phyloP scores from a whole-genome alignment of 2,113 vertebrate species.

The Atrichornis clamosus region DNA sequence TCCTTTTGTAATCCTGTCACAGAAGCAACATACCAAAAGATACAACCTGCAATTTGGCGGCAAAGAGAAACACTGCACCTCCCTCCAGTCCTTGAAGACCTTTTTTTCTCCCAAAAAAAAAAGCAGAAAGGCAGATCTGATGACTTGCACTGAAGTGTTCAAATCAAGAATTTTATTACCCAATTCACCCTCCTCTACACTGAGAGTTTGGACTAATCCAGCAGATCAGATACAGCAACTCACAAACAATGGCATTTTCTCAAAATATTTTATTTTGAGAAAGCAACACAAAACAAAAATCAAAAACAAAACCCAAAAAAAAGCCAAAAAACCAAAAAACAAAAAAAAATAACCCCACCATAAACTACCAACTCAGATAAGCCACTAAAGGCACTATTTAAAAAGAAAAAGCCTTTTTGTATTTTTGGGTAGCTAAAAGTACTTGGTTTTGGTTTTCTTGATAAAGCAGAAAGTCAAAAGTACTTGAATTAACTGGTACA shows the following conservation, averaged over 20 bases:
- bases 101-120: background rate
- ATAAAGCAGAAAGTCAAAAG: background rate
- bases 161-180: slow-evolving; percentile 19
- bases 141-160: background rate
- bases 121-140: slow-evolving; percentile 8
- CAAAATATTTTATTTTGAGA: background rate
- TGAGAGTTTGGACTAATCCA: background rate
- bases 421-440: background rate
- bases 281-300: background rate
- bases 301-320: background rate
- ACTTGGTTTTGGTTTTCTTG: background rate
- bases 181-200: background rate
- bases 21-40: slow-evolving; percentile 24
- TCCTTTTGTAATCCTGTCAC: slow-evolving; percentile 40
- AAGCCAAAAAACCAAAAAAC: background rate
- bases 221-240: background rate
- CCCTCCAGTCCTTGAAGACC: slow-evolving; percentile 47
- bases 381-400: background rate
- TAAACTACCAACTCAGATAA: background rate
- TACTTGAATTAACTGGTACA: background rate
- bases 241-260: background rate
- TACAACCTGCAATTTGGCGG: slow-evolving; percentile 32
- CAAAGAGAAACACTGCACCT: slow-evolving; percentile 25
- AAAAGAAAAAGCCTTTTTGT: background rate
- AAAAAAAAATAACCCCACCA: background rate